Evolutionary conservation across 1,140 invertebrate species (phyloP).

Genomic region (Drosophila pallidifrons): DNA sequence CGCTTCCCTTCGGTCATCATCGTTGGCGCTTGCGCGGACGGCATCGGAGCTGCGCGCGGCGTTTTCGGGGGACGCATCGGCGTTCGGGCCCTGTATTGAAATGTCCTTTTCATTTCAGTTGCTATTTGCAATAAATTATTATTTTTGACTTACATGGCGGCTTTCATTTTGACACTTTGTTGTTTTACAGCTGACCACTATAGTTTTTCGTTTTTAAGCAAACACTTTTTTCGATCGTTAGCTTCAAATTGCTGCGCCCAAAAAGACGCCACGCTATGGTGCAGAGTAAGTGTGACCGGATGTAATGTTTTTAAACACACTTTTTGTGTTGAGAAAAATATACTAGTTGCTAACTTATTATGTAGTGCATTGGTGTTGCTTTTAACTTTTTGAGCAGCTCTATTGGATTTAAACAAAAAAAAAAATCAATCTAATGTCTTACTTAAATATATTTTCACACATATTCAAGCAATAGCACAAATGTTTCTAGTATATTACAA

Average conservation of each 20-base stretch:
- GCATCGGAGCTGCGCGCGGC: slow-evolving; percentile 39
- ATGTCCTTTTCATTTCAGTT: not conserved
- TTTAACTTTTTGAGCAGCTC: no score
- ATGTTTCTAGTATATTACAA: no score
- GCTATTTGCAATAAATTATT: not conserved
- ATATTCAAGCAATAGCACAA: no score
- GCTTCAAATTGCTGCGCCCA: slow-evolving; percentile 69
- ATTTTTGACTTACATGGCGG: slow-evolving; percentile 60
- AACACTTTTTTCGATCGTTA: slow-evolving; percentile 47
- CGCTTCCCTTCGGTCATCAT: slow-evolving; percentile 42
- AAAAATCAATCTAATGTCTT: no score
- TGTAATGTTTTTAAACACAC: no score
- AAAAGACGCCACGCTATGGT: slow-evolving; percentile 68
- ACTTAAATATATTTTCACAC: no score
- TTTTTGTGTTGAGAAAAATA: no score
- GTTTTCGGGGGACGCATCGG: slow-evolving; percentile 73
- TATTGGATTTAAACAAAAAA: no score
- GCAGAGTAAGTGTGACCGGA: no score
- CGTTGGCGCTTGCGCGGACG: slow-evolving; percentile 18
- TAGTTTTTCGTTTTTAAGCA: not conserved
- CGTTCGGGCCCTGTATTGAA: slow-evolving; percentile 72
- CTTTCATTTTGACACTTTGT: slow-evolving; percentile 57
- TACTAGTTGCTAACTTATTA: no score
- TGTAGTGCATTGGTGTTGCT: no score
- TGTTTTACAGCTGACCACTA: slow-evolving; percentile 2